Base-by-base conservation (phyloP, 2,888 invertebrate species). In the Pycnomerus fuliginosus region DNA sequence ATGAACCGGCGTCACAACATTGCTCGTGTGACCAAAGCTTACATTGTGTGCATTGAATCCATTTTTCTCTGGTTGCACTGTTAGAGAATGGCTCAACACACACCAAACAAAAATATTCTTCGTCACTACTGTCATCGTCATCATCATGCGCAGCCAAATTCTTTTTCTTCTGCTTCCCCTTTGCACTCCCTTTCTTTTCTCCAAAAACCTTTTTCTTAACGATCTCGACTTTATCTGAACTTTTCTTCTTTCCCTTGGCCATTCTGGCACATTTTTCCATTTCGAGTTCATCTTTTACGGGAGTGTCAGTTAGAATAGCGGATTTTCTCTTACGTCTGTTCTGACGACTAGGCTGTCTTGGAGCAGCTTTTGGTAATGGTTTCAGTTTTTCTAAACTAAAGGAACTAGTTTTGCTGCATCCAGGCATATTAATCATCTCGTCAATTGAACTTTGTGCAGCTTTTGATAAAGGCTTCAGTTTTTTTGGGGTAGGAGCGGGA, bases 261-360 rank as follows among this genome's bases (percentile, higher is more conserved):
- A 55, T 58, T 43, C 52, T 51, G 17, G 53, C 53, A 52, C n/a
- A n/a, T n/a, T n/a, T n/a, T n/a, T n/a, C n/a, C n/a, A n/a, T n/a
- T n/a, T 55, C 58, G 36, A 53, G 46, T 58, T 60, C 58, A 44
- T 58, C 50, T 37, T 56, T 60, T 10, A 23, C 36, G 33, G 60
- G 58, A 46, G 57, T 60, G 39, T 56, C 55, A 17, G 59, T 62
- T 24, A 60, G 50, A 17, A 62, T 44, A 47, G 60, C 58, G 10
- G 56, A 56, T 52, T 55, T 60, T 16, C 53, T 47, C 48, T 55
- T 60, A 40, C 55, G 54, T 56, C 56, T 55, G 39, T 54, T 58
- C 11, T 49, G 41, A 51, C 54, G 55, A 31, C 40, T 55, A 13
- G 14, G 31, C 56, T 61, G 58, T 49, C 58, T 55, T 38, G 56